Evolutionary conservation across 2,888 invertebrate species (phyloP), one percentile per base, ranked within the genome.

Genomic region (Agriopis leucophaearia): DNA sequence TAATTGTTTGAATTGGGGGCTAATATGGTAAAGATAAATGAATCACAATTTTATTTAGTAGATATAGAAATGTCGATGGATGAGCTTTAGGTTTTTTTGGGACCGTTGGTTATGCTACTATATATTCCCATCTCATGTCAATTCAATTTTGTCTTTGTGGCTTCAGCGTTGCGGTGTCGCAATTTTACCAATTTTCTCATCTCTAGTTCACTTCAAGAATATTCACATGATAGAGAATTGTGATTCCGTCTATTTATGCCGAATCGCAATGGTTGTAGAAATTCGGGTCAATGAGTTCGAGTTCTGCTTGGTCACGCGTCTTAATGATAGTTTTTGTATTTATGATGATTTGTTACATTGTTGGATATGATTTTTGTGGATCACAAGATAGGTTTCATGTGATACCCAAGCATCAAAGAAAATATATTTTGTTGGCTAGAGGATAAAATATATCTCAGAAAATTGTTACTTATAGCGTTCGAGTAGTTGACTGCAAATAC

Each of bases 181-280:
- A 38, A 9, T 38, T 9, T 9, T 18, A 1, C 9, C 15, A 13
- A 9, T 12, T 48, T 9, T 6, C 8, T n/a, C 47, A 48, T 58
- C 36, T 16, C 58, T 58, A 38, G 38, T 12, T 9, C n/a, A 38
- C 16, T 47, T 38, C 8, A 54, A 15, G 42, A 42, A 44, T 55
- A 42, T 16, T 10, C 0, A 45, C n/a, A 57, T 15, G 12, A 45
- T 15, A 57, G 10, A 35, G 35, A 57, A 42, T 50, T 55, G 55
- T 77, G 76, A 75, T 79, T 78, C 71, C 73, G 74, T 78, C 79
- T 83, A 79, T 78, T 76, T 81, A 74, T 74, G 72, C 73, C 63
- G 74, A 73, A 72, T 54, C 61, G 69, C 70, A 57, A 68, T 64
- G 68, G 61, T 55, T 59, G 64, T 61, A 72, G 66, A 66, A 63